Base-by-base conservation (phyloP, 2,113 vertebrate species). In the Oncorhynchus masou region DNA sequence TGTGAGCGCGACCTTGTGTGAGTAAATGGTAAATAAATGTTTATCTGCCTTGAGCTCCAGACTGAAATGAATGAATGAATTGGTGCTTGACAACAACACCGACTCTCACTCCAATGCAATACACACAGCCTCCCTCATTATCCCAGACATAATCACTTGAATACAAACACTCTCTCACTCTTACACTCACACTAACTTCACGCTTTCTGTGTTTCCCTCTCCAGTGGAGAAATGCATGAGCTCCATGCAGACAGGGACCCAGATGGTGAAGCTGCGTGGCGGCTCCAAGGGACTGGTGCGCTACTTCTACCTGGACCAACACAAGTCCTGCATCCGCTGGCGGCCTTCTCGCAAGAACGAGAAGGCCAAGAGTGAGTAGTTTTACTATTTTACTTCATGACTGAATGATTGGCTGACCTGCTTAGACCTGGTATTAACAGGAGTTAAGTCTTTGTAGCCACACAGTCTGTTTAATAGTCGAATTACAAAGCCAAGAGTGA, bases 171-270 rank as follows among this genome's bases (percentile, higher is more conserved):
- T 31, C 67, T 31, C 67, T 5, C 70, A 59, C 13, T 25, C 70
- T 15, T 24, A 57, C 49, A 57, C 49, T 15, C 59, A 62, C 51
- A 16, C 16, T 54, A 15, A 54, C 51, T 54, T 15, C 16, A 19
- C 0, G 9, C 1, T n/a, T 22, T 83, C 54, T 76, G 1, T 85
- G 74, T 83, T 67, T 45, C 62, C 74, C 75, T 77, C 29, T 75
- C 2, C 87, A 99, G 98, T 99, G 98, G 98, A 99, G 91, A 95
- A 95, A 91, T 99, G 97, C 71, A 96, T 99, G 97, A 95, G 93
- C 68, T 92, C 93, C 90, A 99, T 99, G 98, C 98, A 99, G 85
- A 91, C 93, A 0, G 98, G 98, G 1, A 97, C 95, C 15, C 97
- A 98, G 89, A 97, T 99, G 98, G 93, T 99, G 91, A 99, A 99